A percentile compares a stretch with the other conserved stretches of the same genome.
phyloP scores from a whole-genome alignment of 2,113 vertebrate species.

The Hemichromis elongatus region DNA sequence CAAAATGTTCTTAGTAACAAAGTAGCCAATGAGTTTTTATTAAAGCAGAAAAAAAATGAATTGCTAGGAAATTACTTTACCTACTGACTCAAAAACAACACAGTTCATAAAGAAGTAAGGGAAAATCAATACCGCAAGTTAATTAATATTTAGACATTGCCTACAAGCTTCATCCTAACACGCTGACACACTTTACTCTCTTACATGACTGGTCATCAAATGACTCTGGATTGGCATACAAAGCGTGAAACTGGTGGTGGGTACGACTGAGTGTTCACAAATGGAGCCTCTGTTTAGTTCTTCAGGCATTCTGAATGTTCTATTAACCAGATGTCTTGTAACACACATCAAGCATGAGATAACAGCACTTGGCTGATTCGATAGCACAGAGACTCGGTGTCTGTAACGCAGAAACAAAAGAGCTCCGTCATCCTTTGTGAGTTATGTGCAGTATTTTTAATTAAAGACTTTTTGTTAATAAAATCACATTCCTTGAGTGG shows the following conservation, averaged over 20 bases:
- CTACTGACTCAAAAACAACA: slow-evolving; percentile 52
- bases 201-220: slow-evolving; percentile 1
- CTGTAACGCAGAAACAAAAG: not conserved
- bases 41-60: not conserved
- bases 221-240: not conserved
- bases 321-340: not conserved
- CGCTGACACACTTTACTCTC: not conserved
- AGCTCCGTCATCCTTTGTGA: not conserved
- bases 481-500: not conserved
- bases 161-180: slow-evolving; percentile 45
- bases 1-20: not conserved
- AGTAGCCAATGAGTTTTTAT: not conserved
- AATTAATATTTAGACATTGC: slow-evolving; percentile 76
- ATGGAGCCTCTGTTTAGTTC: not conserved
- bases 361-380: not conserved
- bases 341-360: not conserved
- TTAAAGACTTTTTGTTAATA: slow-evolving; percentile 27
- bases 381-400: not conserved
- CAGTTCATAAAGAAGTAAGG: slow-evolving; percentile 69
- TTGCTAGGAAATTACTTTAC: not conserved
- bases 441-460: not conserved
- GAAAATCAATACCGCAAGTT: slow-evolving; percentile 73
- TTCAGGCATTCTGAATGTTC: not conserved
- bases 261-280: not conserved
- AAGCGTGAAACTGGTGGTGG: not conserved